Evolutionary conservation across 2,888 invertebrate species (phyloP).

Genomic region (Glyphotaelius pellucidus): DNA sequence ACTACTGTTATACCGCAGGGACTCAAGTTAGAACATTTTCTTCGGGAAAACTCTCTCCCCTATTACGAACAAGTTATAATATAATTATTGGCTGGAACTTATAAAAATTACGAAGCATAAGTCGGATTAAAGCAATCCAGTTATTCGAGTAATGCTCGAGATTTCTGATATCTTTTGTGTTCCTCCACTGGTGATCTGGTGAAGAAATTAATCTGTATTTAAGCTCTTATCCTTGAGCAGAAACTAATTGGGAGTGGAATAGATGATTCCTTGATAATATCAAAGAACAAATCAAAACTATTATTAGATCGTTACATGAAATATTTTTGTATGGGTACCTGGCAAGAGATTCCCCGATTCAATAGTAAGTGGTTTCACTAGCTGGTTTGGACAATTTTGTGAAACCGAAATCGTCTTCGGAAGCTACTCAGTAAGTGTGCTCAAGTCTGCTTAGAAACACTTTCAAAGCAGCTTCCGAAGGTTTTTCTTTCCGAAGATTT

Average conservation of each 20-base stretch:
- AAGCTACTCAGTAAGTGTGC: background rate
- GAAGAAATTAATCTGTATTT: background rate
- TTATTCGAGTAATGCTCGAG: background rate
- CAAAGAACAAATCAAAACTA: background rate
- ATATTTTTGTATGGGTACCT: background rate
- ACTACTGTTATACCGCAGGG: slow-evolving; percentile 3
- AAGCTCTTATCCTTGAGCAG: background rate
- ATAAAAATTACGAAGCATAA: slow-evolving; percentile 37
- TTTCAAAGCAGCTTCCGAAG: too few species aligned
- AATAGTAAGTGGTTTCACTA: background rate
- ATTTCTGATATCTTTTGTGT: background rate
- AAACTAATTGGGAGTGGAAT: background rate
- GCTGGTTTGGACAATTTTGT: background rate
- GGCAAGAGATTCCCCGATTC: background rate
- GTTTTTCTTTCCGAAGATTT: too few species aligned
- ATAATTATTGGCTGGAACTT: slow-evolving; percentile 42
- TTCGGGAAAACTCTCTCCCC: background rate
- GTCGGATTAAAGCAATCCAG: slow-evolving; percentile 7
- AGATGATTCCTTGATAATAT: background rate
- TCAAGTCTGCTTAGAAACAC: too few species aligned
- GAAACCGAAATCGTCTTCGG: background rate
- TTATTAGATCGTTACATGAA: background rate
- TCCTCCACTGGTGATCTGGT: background rate
- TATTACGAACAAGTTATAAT: slow-evolving; percentile 8
- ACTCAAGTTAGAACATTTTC: slow-evolving; percentile 16